A percentile compares a stretch with the other conserved stretches of the same genome.
These are phyloP conservation scores for Drosophila burlai DNA, from an alignment of 1,140 invertebrate genomes.

Conservation along the genomic window DNA sequence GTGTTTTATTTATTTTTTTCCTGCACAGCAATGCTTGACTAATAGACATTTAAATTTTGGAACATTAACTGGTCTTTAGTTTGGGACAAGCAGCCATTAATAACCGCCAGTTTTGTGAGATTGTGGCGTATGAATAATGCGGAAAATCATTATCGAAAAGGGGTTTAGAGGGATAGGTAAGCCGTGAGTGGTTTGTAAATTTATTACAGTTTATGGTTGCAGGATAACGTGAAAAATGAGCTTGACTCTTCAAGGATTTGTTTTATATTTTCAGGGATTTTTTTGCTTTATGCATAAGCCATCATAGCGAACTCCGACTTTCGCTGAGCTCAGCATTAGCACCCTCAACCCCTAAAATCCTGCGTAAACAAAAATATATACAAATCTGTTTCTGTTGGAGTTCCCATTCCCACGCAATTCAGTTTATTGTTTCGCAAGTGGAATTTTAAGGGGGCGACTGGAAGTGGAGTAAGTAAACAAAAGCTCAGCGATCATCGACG, in stretches of 20 bases:
- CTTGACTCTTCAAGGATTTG: slow-evolving; percentile 3
- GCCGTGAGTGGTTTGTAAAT: slow-evolving; percentile 1
- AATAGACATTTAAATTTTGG: slow-evolving; percentile 54
- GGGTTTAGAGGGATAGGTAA: neutral
- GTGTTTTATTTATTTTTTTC: slow-evolving; percentile 17
- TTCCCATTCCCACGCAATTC: slow-evolving; percentile 76
- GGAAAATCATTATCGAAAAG: slow-evolving; percentile 9
- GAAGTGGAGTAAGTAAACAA: slow-evolving; percentile 60
- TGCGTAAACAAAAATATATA: slow-evolving; percentile 25
- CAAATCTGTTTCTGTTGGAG: slow-evolving; percentile 55
- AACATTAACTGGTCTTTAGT: slow-evolving; percentile 62
- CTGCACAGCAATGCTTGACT: slow-evolving; percentile 46
- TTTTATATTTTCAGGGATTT: neutral
- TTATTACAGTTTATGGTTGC: slow-evolving; percentile 7
- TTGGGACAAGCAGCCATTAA: slow-evolving; percentile 53
- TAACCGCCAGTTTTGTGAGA: slow-evolving; percentile 24
- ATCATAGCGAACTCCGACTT: neutral
- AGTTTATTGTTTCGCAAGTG: slow-evolving; percentile 56
- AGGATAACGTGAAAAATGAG: slow-evolving; percentile 14
- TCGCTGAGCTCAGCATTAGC: slow-evolving; percentile 10
- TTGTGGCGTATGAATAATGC: slow-evolving; percentile 29
- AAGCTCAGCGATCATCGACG: slow-evolving; percentile 74
- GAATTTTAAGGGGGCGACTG: slow-evolving; percentile 10
- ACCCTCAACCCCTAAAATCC: slow-evolving; percentile 3
- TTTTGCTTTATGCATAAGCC: neutral